Evolutionary conservation across 1,140 invertebrate genomes (phyloP), one percentile per base, ranked within the genome.

Genomic region (Phortica variegata): DNA sequence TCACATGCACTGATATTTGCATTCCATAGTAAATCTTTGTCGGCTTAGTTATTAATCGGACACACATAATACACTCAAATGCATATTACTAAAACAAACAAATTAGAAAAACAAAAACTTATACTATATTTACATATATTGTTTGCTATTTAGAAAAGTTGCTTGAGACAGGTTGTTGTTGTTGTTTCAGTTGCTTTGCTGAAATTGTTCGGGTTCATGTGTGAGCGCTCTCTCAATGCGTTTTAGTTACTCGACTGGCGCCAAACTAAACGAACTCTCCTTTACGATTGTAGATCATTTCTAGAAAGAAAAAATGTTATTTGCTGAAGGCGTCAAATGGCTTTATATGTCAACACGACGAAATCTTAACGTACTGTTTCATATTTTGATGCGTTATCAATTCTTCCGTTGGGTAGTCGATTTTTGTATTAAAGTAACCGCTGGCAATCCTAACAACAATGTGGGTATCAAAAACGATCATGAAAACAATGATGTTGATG

Each of bases 371-470:
- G 19, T 32, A 9, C 45, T 61, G 32, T 39, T 69, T 18, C 56
- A 54, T 32, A 41, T 69, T 31, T 46, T 72, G 23, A 54, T 72
- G 52, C 43, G 65, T 15, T 62, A 60, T 56, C 65, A 72, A 50
- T 37, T 68, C 43, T 45, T 72, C 44, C 69, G 63, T 32, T 73
- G 69, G 69, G 52, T 69, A 12, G 33, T 56, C 48, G 55, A 60
- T 17, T 49, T 51, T 13, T 55, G 60, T 47, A 33, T 39, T 17
- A 39, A 56, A 44, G 23, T 61, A 49, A 59, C 53, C 36, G 47
- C 41, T 7, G 40, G n/a, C n/a, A 45, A 43, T 33, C 6, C 6
- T n/a, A n/a, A n/a, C n/a, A n/a, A n/a, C 6, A 29, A 29, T 29
- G 26, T 29, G 6, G 26, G 26, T 29, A 40, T 4, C 20, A 34